These are phyloP conservation scores for Cryptotermes secundus DNA, from an alignment of 1,140 invertebrate species.

Conservation along the genomic window DNA sequence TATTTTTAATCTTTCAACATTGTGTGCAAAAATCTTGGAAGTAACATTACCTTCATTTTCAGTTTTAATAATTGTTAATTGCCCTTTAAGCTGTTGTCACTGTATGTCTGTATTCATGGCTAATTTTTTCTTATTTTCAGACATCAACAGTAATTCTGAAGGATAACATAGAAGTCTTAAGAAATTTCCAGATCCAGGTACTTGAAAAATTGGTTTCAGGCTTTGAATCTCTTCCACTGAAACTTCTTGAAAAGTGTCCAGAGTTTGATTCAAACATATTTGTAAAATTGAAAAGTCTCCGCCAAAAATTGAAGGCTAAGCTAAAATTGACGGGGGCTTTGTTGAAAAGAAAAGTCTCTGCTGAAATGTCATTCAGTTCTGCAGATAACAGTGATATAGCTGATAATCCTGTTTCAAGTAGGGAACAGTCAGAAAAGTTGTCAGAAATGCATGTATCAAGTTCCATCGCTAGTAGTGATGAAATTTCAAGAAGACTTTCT, in stretches of 20 bases:
- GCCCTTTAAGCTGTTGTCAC: too few species aligned
- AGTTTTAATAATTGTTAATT: too few species aligned
- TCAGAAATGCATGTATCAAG: background rate
- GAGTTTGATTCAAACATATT: background rate
- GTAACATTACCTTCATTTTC: too few species aligned
- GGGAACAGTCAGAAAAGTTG: background rate
- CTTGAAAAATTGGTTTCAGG: slow-evolving; percentile 16
- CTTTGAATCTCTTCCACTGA: background rate
- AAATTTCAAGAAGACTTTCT: background rate
- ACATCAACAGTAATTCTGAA: slow-evolving; percentile 1
- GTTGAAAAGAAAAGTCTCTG: background rate
- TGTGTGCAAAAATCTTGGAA: too few species aligned
- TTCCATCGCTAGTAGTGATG: background rate
- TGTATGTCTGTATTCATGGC: background rate
- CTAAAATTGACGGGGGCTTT: background rate
- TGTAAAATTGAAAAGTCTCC: background rate
- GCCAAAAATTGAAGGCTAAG: background rate
- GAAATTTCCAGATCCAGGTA: slow-evolving; percentile 1
- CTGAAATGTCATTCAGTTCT: background rate
- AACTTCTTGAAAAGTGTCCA: slow-evolving; percentile 18
- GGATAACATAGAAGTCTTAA: background rate
- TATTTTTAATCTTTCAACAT: too few species aligned
- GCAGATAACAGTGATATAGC: background rate
- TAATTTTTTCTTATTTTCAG: background rate
- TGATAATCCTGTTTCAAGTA: background rate